phyloP scores from a whole-genome alignment of 2,797 vertebrate species.

The Salarias fasciatus region DNA sequence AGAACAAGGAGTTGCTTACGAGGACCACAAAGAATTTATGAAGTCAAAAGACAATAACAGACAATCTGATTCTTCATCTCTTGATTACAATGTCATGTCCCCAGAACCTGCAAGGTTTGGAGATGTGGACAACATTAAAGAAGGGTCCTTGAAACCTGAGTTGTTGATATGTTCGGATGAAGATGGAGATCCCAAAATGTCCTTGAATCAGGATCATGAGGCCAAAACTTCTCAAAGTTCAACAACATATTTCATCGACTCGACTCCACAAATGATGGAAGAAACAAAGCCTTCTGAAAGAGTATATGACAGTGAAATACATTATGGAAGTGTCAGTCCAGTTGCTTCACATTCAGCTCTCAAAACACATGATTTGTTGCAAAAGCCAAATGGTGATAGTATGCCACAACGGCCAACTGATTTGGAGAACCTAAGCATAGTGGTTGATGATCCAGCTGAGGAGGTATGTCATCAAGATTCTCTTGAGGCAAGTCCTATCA shows the following conservation, averaged over 20 bases:
- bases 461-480: slow-evolving; percentile 89
- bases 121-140: background rate
- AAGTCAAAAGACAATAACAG: slow-evolving; percentile 25
- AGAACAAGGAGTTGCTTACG: slow-evolving; percentile 22
- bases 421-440: slow-evolving; percentile 81
- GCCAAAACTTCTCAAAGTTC: slow-evolving; percentile 16
- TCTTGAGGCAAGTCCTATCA: slow-evolving; percentile 90
- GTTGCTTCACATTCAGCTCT: slow-evolving; percentile 19
- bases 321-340: slow-evolving; percentile 4
- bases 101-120: slow-evolving; percentile 10
- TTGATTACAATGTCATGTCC: slow-evolving; percentile 25
- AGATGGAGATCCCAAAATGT: slow-evolving; percentile 19
- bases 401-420: slow-evolving; percentile 79
- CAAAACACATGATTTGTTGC: slow-evolving; percentile 5
- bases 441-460: slow-evolving; percentile 80
- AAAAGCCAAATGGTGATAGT: slow-evolving; percentile 67
- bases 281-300: slow-evolving; percentile 10
- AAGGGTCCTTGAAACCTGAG: slow-evolving; percentile 16
- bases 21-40: slow-evolving; percentile 37
- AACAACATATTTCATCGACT: slow-evolving; percentile 10
- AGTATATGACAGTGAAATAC: slow-evolving; percentile 3
- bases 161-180: slow-evolving; percentile 17
- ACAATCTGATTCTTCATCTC: slow-evolving; percentile 15
- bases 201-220: slow-evolving; percentile 23
- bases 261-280: slow-evolving; percentile 8